Conservation (phyloP, 2,888 invertebrate genomes). For the Tethea ocularis region DNA sequence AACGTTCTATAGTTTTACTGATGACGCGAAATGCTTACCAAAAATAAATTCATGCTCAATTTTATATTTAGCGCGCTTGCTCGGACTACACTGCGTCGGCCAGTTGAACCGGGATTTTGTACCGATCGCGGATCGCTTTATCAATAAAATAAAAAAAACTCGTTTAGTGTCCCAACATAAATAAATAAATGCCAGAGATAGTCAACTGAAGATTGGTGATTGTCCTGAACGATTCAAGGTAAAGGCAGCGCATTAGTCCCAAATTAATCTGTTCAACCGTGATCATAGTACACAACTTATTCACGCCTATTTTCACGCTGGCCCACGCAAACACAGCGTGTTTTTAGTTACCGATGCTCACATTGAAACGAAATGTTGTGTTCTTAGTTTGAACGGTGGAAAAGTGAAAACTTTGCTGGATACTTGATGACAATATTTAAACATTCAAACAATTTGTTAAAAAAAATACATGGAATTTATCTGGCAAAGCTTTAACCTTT, state of each 20-base stretch:
- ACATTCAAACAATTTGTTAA: constrained; percentile 26
- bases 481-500: constrained; percentile 36
- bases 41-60: constrained; percentile 82
- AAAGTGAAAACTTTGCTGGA: constrained; percentile 66
- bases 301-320: constrained; percentile 82
- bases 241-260: constrained; percentile 68
- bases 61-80: constrained; percentile 82
- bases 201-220: constrained; percentile 51
- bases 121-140: constrained; percentile 73
- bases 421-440: constrained; percentile 50
- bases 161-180: constrained; percentile 52
- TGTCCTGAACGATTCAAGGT: constrained; percentile 70
- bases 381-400: constrained; percentile 75
- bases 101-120: constrained; percentile 80
- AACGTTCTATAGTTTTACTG: constrained; percentile 49
- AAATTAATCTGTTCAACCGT: constrained; percentile 68
- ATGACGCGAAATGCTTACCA: constrained; percentile 79
- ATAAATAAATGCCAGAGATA: constrained; percentile 58
- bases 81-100: constrained; percentile 67
- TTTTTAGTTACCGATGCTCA: constrained; percentile 77
- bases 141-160: constrained; percentile 46
- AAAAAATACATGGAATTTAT: constrained; percentile 33
- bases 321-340: constrained; percentile 79
- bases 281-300: constrained; percentile 77
- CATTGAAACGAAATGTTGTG: constrained; percentile 81